phyloP scores from a whole-genome alignment of 2,888 invertebrate genomes.

The Junonia oenone region DNA sequence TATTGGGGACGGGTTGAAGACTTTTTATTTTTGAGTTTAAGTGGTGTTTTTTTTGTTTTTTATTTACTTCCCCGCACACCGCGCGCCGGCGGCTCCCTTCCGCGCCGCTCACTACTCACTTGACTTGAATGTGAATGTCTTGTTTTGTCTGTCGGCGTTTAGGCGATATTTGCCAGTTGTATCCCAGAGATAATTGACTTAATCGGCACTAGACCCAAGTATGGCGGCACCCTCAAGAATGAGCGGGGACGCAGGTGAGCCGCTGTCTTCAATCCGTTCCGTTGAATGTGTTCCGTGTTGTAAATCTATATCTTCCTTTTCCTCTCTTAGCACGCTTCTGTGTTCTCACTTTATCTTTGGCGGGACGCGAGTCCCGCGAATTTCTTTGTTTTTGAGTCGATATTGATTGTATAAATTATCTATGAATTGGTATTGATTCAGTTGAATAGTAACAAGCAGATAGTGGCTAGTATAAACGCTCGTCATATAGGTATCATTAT shows the following conservation, averaged over 20 bases:
- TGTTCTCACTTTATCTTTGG: conserved; percentile 78
- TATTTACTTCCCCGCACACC: too few relatives aligned
- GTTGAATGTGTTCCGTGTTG: conserved; percentile 81
- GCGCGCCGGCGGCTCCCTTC: conserved; percentile 41
- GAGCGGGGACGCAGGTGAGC: conserved; percentile 99
- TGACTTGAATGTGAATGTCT: conserved; percentile 78
- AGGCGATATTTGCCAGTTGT: conserved; percentile 99
- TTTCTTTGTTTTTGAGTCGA: conserved; percentile 75
- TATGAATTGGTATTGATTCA: conserved; percentile 73
- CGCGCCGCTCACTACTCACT: conserved; percentile 49
- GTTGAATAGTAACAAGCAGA: conserved; percentile 77
- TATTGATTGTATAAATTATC: conserved; percentile 71
- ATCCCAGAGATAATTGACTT: conserved; percentile 99
- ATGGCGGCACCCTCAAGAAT: conserved; percentile 99
- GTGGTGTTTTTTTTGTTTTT: too few relatives aligned
- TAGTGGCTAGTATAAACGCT: conserved; percentile 79
- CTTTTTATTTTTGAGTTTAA: too few relatives aligned
- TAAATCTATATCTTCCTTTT: conserved; percentile 77
- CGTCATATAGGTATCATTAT: conserved; percentile 76
- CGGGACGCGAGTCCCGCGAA: conserved; percentile 74
- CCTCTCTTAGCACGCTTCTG: conserved; percentile 81
- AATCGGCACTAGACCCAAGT: conserved; percentile 99
- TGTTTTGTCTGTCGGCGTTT: conserved; percentile 83
- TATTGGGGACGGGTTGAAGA: too few relatives aligned
- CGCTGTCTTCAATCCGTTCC: conserved; percentile 80